These are phyloP conservation scores for Drosophila prosaltans DNA, from an alignment of 1,140 invertebrate genomes.

Conservation along the genomic window DNA sequence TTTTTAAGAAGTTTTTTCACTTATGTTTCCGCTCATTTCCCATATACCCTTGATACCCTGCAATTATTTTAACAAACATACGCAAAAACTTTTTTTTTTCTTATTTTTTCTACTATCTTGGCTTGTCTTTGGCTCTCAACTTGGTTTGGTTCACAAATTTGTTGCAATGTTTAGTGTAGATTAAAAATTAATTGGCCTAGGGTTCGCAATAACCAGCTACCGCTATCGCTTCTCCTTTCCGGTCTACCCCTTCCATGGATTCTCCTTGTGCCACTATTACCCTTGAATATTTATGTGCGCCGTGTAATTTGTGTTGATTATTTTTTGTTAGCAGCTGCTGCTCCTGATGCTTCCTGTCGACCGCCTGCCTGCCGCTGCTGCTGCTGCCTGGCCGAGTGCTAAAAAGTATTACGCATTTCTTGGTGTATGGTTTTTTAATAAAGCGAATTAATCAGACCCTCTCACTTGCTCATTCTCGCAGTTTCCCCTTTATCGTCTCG, in stretches of 20 bases:
- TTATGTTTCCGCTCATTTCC: too few relatives aligned
- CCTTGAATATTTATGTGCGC: conserved; percentile 58
- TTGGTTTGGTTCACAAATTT: conserved; percentile 53
- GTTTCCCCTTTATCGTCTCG: too few relatives aligned
- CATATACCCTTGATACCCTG: conserved; percentile 16
- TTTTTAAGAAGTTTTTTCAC: too few relatives aligned
- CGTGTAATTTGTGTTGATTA: conserved; percentile 76
- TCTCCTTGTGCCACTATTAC: conserved; percentile 17
- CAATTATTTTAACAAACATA: conserved; percentile 29
- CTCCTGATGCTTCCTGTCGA: conserved; percentile 2
- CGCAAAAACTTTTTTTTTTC: conserved; percentile 18
- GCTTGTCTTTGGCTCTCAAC: conserved; percentile 5
- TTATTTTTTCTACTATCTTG: background rate
- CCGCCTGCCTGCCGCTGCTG: conserved; percentile 32
- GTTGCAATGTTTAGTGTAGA: conserved; percentile 68
- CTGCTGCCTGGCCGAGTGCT: conserved; percentile 41
- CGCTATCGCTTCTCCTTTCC: conserved; percentile 17
- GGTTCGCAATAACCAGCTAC: conserved; percentile 7
- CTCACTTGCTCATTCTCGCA: background rate
- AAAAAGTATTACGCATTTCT: conserved; percentile 63
- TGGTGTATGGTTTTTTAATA: conserved; percentile 77
- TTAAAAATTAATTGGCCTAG: conserved; percentile 73
- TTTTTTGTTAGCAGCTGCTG: conserved; percentile 56
- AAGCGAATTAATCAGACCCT: conserved; percentile 72
- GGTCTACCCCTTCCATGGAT: background rate